These are phyloP conservation scores for Hipposideros armiger DNA, from an alignment of 2,113 vertebrate species.

Conservation along the genomic window DNA sequence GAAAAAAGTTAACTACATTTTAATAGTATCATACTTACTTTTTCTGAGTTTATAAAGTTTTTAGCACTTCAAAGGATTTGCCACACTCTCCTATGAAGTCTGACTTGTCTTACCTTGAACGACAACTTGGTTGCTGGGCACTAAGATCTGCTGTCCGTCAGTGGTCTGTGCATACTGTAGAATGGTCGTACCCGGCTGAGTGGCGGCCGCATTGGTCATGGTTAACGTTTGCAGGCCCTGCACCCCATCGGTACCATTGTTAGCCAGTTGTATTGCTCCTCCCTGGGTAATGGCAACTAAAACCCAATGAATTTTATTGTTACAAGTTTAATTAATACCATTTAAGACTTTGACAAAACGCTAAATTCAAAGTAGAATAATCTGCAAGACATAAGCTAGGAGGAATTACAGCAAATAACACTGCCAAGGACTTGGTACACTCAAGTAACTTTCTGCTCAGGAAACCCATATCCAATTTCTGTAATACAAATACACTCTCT, in stretches of 20 bases:
- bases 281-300: slow-evolving; percentile 99
- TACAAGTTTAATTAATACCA: slow-evolving; percentile 74
- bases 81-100: neutral
- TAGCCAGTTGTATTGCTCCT: slow-evolving; percentile 98
- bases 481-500: neutral
- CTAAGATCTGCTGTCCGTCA: slow-evolving; percentile 98
- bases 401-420: slow-evolving; percentile 53
- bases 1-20: slow-evolving; percentile 57
- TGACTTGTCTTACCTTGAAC: slow-evolving; percentile 94
- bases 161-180: slow-evolving; percentile 99
- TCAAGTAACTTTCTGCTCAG: slow-evolving; percentile 26
- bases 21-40: slow-evolving; percentile 75
- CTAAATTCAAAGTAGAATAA: slow-evolving; percentile 67
- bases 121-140: slow-evolving; percentile 99
- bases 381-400: slow-evolving; percentile 30
- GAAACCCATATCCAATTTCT: slow-evolving; percentile 50
- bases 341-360: slow-evolving; percentile 64
- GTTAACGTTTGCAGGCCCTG: slow-evolving; percentile 97
- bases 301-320: slow-evolving; percentile 78
- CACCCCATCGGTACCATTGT: slow-evolving; percentile 98
- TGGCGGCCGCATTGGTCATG: slow-evolving; percentile 95
- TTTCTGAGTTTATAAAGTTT: slow-evolving; percentile 67
- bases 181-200: slow-evolving; percentile 96
- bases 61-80: slow-evolving; percentile 18
- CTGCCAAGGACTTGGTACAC: neutral